Evolutionary conservation across 1,140 invertebrate species (phyloP).

Genomic region (Trissolcus basalis): DNA sequence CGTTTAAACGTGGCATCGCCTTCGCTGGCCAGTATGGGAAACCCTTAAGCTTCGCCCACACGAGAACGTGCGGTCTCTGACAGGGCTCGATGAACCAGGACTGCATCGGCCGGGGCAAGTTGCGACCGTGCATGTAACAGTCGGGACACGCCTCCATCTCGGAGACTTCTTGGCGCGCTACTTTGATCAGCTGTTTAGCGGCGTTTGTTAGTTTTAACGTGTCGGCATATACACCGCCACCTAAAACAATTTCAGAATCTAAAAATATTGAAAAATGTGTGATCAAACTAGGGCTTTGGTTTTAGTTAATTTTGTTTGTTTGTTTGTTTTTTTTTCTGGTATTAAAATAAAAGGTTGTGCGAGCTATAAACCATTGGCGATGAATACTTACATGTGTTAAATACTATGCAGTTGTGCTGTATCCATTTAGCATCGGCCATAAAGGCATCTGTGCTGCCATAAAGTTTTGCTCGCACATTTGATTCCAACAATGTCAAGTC

Average conservation of each 20-base stretch:
- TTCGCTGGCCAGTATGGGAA: slow-evolving; percentile 98
- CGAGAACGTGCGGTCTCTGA: slow-evolving; percentile 88
- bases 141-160: slow-evolving; percentile 96
- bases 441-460: slow-evolving; percentile 93
- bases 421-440: slow-evolving; percentile 94
- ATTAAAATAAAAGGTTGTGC: too few species aligned
- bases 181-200: slow-evolving; percentile 87
- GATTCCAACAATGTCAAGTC: slow-evolving; percentile 85
- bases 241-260: slow-evolving; percentile 35
- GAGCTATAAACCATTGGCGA: too few species aligned
- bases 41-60: slow-evolving; percentile 95
- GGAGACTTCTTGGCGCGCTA: slow-evolving; percentile 89
- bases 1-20: slow-evolving; percentile 85
- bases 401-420: slow-evolving; percentile 92
- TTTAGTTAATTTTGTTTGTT: too few species aligned
- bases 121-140: slow-evolving; percentile 84
- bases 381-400: slow-evolving; percentile 85
- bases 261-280: too few species aligned
- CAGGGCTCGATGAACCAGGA: slow-evolving; percentile 95
- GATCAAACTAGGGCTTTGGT: too few species aligned
- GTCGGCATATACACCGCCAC: slow-evolving; percentile 77
- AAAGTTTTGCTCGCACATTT: slow-evolving; percentile 86
- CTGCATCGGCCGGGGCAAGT: slow-evolving; percentile 86
- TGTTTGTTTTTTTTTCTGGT: background rate
- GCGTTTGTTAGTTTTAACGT: slow-evolving; percentile 85